Evolutionary conservation across 2,113 vertebrate genomes (phyloP), one percentile per base, ranked within the genome.

Genomic region (Cheilinus undulatus): DNA sequence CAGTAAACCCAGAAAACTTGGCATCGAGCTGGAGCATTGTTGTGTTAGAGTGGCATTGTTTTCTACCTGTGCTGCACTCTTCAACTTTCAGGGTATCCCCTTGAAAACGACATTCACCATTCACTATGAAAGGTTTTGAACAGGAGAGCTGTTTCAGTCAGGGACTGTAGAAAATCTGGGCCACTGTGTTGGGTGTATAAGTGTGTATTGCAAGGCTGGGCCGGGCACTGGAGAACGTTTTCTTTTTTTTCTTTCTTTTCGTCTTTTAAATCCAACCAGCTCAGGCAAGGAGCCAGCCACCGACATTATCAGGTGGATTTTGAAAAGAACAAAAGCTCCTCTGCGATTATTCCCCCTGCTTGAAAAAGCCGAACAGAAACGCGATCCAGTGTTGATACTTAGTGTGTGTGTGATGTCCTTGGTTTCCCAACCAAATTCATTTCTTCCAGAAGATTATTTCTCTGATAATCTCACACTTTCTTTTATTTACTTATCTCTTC

Each of bases 231-330:
- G 58, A 86, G 69, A 78, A 52, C 9, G 48, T 14, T 43, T 22
- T 60, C 36, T 20, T 34, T 26, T 59, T 45, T 2, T n/a, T n/a
- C 40, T 32, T 10, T 15, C 43, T 53, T 72, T 78, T 68, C 5
- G 1, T 53, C 83, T 79, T 78, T 83, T 70, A 78, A 90, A 88
- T 86, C 82, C 76, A 52, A 78, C 76, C 52, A 71, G 77, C 83
- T 87, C 72, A 78, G 84, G 74, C 84, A 56, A 58, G 49, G 53
- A 66, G 68, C 80, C 84, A 84, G 66, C 54, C 46, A 50, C 67
- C 62, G 70, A 89, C 82, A 79, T 82, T 86, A 89, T 90, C 88
- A 90, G 86, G 86, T 90, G 78, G 84, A 85, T 89, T 87, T 89
- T 82, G 61, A 78, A 83, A 80, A 84, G 80, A 84, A 88, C 88